These are phyloP conservation scores for Bugula neritina DNA, from an alignment of 2,888 invertebrate genomes.

Conservation along the genomic window DNA sequence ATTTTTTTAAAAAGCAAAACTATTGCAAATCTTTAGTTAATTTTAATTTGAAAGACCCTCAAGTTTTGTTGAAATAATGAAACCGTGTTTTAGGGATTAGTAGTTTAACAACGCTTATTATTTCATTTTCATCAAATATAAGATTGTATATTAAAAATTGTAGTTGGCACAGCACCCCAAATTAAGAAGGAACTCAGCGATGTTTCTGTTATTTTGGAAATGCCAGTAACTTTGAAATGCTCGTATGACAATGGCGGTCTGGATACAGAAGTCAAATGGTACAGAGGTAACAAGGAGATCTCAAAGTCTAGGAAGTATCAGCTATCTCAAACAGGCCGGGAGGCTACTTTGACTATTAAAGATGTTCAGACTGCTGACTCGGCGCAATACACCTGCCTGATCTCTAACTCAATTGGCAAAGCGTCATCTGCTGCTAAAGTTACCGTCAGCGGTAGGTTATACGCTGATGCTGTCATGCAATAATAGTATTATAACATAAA, in stretches of 20 bases:
- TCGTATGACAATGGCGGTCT: slow-evolving; percentile 12
- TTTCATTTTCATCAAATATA: too few relatives aligned
- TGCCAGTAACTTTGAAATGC: slow-evolving; percentile 12
- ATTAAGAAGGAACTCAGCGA: slow-evolving; percentile 11
- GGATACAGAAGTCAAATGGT: slow-evolving; percentile 19
- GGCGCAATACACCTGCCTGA: slow-evolving; percentile 64
- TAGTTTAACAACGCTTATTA: too few relatives aligned
- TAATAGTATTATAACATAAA: too few relatives aligned
- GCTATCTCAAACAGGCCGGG: slow-evolving; percentile 27
- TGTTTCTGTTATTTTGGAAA: background rate
- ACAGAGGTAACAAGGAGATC: slow-evolving; percentile 20
- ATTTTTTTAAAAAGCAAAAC: too few relatives aligned
- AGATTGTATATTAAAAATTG: too few relatives aligned
- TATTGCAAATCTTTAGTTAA: too few relatives aligned
- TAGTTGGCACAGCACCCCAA: background rate
- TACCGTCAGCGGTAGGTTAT: slow-evolving; percentile 32
- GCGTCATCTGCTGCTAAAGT: slow-evolving; percentile 32
- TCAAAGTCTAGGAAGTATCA: slow-evolving; percentile 2
- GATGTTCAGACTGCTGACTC: slow-evolving; percentile 69
- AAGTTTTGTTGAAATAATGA: too few relatives aligned
- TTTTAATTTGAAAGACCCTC: too few relatives aligned
- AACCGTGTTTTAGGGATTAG: too few relatives aligned
- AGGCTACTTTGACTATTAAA: slow-evolving; percentile 67
- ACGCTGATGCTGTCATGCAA: too few relatives aligned
- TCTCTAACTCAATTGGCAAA: slow-evolving; percentile 32